Evolutionary conservation across 2,113 vertebrate species (phyloP).

Genomic region (Psettodes erumei): DNA sequence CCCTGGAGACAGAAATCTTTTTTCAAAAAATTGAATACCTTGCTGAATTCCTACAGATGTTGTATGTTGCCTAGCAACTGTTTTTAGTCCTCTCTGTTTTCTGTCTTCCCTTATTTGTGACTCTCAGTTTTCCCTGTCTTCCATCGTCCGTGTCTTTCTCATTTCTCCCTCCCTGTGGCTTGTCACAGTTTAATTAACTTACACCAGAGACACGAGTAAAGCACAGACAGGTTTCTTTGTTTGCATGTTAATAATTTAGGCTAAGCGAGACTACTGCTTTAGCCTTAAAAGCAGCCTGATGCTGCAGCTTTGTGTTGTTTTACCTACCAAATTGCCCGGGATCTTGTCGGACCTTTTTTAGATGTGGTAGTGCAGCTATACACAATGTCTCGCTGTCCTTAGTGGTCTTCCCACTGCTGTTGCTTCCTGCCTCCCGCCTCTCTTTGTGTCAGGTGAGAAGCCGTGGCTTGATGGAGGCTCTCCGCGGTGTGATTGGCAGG

Average conservation of each 20-base stretch:
- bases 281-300: slow-evolving; percentile 58
- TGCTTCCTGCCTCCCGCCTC: slow-evolving; percentile 37
- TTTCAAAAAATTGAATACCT: slow-evolving; percentile 81
- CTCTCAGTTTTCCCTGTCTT: slow-evolving; percentile 58
- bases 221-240: slow-evolving; percentile 79
- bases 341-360: slow-evolving; percentile 46
- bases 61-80: slow-evolving; percentile 86
- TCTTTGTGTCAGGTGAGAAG: slow-evolving; percentile 79
- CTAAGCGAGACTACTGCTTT: slow-evolving; percentile 67
- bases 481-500: slow-evolving; percentile 79
- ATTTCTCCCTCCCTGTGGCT: slow-evolving; percentile 52
- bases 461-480: slow-evolving; percentile 69
- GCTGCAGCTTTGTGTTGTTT: slow-evolving; percentile 65
- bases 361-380: slow-evolving; percentile 31
- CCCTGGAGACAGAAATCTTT: slow-evolving; percentile 82
- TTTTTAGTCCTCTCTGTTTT: slow-evolving; percentile 69
- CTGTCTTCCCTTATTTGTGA: slow-evolving; percentile 51
- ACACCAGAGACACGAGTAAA: slow-evolving; percentile 74
- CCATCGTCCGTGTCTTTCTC: slow-evolving; percentile 63
- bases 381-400: slow-evolving; percentile 46
- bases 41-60: slow-evolving; percentile 83
- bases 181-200: slow-evolving; percentile 82
- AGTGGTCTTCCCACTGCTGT: slow-evolving; percentile 42
- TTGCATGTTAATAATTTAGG: slow-evolving; percentile 81
- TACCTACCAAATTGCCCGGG: slow-evolving; percentile 51